Percentiles rank a stretch among this genome's conserved stretches.
These are phyloP conservation scores for Vireo altiloquus DNA, from an alignment of 2,113 vertebrate species.

Conservation along the genomic window DNA sequence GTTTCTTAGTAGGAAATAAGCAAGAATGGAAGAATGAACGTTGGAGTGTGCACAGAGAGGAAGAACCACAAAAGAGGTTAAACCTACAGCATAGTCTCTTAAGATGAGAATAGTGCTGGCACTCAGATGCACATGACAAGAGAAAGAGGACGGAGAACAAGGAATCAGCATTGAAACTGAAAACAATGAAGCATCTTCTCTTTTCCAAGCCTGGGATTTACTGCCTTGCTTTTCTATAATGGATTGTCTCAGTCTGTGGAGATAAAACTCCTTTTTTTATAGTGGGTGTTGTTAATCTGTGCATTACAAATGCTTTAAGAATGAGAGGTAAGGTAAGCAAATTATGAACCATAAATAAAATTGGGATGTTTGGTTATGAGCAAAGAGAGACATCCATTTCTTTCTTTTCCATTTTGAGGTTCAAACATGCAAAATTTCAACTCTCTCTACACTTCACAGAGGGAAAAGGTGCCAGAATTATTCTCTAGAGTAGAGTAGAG, in stretches of 20 bases:
- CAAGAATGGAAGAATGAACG: background rate
- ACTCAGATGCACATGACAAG: no score
- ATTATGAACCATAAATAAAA: background rate
- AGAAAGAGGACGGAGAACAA: background rate
- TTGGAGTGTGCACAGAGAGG: background rate
- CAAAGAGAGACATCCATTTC: background rate
- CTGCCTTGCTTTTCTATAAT: background rate
- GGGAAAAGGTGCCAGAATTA: background rate
- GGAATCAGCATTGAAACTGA: background rate
- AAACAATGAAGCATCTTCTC: background rate
- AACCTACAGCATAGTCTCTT: background rate
- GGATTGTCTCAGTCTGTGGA: background rate
- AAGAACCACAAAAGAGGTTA: background rate
- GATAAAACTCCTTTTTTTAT: background rate
- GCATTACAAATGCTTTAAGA: background rate
- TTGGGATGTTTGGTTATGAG: background rate
- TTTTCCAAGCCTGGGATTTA: background rate
- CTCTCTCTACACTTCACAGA: background rate
- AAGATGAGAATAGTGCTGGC: background rate
- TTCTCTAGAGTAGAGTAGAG: background rate
- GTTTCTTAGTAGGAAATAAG: background rate
- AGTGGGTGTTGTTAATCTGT: background rate
- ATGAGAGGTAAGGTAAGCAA: background rate
- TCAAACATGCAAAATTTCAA: background rate
- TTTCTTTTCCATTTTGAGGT: background rate